phyloP scores from a whole-genome alignment of 2,888 invertebrate species.

The Monopis laevigella region DNA sequence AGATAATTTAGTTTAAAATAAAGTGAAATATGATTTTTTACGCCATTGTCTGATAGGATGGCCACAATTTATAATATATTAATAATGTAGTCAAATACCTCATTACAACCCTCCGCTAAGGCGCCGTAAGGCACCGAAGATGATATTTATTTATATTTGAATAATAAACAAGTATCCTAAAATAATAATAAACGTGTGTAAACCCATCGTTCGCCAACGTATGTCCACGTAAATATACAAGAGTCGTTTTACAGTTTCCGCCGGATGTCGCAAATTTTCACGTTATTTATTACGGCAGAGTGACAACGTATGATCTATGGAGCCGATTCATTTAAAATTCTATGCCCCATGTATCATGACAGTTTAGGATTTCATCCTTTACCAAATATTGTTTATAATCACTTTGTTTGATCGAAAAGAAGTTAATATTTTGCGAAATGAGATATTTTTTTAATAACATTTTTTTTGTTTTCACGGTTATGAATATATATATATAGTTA shows the following conservation, averaged over 20 bases:
- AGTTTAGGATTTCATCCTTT: slow-evolving; percentile 27
- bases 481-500: no score
- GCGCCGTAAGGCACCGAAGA: neutral
- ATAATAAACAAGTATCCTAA: neutral
- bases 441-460: no score
- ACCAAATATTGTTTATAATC: slow-evolving; percentile 6
- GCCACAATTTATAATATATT: no score
- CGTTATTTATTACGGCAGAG: slow-evolving; percentile 31
- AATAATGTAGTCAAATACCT: no score
- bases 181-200: neutral
- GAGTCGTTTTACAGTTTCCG: slow-evolving; percentile 10
- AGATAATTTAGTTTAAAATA: no score
- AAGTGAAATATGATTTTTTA: no score
- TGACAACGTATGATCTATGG: slow-evolving; percentile 36
- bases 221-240: slow-evolving; percentile 9
- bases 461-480: no score
- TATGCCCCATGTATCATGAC: slow-evolving; percentile 27
- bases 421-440: no score
- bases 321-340: slow-evolving; percentile 30
- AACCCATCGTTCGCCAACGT: neutral
- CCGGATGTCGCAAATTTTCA: slow-evolving; percentile 22
- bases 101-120: neutral
- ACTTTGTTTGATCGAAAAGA: no score
- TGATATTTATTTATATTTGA: neutral
- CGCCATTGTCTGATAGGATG: no score